Evolutionary conservation across 2,113 vertebrate species (phyloP), one percentile per base, ranked within the genome.

Genomic region (Hydrochoerus hydrochaeris): DNA sequence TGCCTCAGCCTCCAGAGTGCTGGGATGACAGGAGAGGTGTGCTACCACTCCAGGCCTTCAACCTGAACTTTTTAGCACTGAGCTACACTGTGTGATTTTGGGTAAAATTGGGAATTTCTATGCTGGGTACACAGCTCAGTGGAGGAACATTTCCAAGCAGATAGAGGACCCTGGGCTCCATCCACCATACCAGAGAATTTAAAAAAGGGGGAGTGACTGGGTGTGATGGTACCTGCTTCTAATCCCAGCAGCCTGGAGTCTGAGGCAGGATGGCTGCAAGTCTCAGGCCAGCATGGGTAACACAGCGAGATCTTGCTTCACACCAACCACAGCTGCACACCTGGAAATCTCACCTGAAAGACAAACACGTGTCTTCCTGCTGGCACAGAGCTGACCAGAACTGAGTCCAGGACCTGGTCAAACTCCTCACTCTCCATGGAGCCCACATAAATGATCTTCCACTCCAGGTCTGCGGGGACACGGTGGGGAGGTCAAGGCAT

Each of bases 361-460:
- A 99, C 98, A 97, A 99, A 99, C 99, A 99, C 99, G 67, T 99
- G 99, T 91, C 99, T 99, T 38, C 99, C 99, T 62, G 99, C 99
- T 57, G 99, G 99, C 7, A 99, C 99, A 1, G 99, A 99, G 11
- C 99, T 99, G 0, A 99, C 99, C 83, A 99, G 97, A 28, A 99
- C 99, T 0, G 99, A 99, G 97, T 99, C 99, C 38, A 99, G 98
- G 90, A 99, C 98, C 96, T 99, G 99, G 95, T 99, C 99, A 67
- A 99, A 99, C 97, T 99, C 99, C 97, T 99, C 99, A 73, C 99
- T 99, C 96, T 99, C 99, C 16, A 99, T 99, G 63, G 99, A 99
- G 62, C 99, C 99, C 32, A 99, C 99, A 3, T 99, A 99, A 91
- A 99, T 99, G 95, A 99, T 99, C 97, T 99, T 99, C 99, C 99